Conservation (phyloP, 2,797 vertebrate species). For the Dryobates pubescens region DNA sequence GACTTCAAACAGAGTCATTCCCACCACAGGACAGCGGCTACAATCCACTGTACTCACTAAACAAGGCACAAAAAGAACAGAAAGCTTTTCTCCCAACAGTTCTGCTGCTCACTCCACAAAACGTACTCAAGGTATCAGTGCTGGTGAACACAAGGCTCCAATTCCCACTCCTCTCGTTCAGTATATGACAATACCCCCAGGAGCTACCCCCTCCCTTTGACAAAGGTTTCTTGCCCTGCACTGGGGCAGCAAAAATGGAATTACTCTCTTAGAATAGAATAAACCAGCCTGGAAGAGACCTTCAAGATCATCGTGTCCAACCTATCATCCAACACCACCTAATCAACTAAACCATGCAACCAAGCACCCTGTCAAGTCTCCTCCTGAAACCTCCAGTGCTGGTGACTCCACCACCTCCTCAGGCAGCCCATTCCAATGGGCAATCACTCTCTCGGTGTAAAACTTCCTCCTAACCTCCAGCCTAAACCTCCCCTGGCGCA, state of each 20-base stretch:
- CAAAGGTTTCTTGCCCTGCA: background rate
- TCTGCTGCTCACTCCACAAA: background rate
- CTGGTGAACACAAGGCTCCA: background rate
- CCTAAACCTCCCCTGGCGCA: no score
- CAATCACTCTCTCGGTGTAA: no score
- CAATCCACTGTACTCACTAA: background rate
- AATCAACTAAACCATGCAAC: no score
- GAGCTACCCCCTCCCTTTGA: background rate
- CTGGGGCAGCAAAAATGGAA: background rate
- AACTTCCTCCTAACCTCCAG: no score
- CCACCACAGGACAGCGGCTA: background rate
- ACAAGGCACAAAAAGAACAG: background rate
- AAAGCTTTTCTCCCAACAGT: background rate
- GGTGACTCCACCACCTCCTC: no score
- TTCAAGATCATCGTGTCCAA: no score
- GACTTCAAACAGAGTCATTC: background rate
- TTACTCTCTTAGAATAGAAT: no score
- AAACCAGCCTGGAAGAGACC: no score
- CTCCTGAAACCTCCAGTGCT: no score
- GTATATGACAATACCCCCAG: background rate
- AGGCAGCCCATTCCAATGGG: no score
- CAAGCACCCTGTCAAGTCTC: no score
- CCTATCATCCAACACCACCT: no score
- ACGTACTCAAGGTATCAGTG: background rate
- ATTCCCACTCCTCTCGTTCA: background rate